Evolutionary conservation across 2,888 invertebrate species (phyloP).

Genomic region (Drosophila acutilabella): DNA sequence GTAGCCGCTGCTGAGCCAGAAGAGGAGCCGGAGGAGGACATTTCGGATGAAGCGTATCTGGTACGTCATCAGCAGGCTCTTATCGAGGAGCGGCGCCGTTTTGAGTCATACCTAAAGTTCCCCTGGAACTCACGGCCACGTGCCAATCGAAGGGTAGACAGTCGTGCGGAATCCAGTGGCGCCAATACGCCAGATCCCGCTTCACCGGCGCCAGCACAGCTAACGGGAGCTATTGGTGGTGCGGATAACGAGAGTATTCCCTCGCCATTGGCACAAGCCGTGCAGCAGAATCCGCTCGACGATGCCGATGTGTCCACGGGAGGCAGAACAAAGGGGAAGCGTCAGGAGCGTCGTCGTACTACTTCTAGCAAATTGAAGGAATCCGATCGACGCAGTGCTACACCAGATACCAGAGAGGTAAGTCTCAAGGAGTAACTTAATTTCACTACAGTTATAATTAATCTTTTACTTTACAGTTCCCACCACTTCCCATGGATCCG

Average conservation of each 20-base stretch:
- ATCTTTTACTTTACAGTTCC: conserved; percentile 13
- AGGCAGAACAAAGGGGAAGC: conserved; percentile 45
- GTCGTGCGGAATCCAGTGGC: conserved; percentile 89
- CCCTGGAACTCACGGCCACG: conserved; percentile 86
- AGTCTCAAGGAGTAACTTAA: conserved; percentile 1
- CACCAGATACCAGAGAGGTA: conserved; percentile 86
- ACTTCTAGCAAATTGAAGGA: conserved; percentile 81
- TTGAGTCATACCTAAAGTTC: conserved; percentile 84
- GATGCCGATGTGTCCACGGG: conserved; percentile 21
- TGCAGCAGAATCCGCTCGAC: conserved; percentile 72
- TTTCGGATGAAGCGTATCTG: conserved; percentile 90
- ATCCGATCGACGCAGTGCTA: conserved; percentile 85
- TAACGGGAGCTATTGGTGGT: conserved; percentile 50
- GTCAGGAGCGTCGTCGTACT: conserved; percentile 83
- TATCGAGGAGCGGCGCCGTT: conserved; percentile 91
- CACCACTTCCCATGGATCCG: conserved; percentile 87
- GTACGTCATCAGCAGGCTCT: conserved; percentile 89
- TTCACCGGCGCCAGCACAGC: conserved; percentile 86
- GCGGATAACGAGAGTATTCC: conserved; percentile 85
- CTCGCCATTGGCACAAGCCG: conserved; percentile 82
- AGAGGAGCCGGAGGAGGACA: conserved; percentile 88
- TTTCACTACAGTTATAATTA: neutral
- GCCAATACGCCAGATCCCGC: conserved; percentile 91
- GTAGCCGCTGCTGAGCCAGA: neutral
- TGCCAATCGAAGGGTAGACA: conserved; percentile 88